Percentiles rank a stretch among this genome's conserved stretches.
These are phyloP conservation scores for Mycalesis mineus DNA, from an alignment of 2,888 invertebrate species.

Conservation along the genomic window DNA sequence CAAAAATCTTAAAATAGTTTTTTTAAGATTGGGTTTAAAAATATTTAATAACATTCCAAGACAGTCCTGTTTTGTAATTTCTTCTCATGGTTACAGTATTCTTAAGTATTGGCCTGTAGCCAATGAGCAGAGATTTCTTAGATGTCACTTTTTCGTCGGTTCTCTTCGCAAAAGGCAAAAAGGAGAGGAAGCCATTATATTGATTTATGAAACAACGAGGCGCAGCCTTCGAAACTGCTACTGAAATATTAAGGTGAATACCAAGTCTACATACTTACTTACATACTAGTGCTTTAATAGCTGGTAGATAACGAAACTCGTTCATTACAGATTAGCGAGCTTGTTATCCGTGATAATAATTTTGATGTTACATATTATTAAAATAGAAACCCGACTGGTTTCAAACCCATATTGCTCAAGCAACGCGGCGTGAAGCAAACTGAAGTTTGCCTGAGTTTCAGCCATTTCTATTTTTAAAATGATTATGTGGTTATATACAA, in stretches of 20 bases:
- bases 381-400: too few relatives aligned
- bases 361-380: too few relatives aligned
- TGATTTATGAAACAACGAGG: conserved; percentile 55
- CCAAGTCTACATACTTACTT: conserved; percentile 4
- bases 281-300: neutral
- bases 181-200: conserved; percentile 69
- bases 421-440: too few relatives aligned
- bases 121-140: conserved; percentile 52
- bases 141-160: conserved; percentile 47
- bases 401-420: too few relatives aligned
- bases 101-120: conserved; percentile 49
- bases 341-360: too few relatives aligned
- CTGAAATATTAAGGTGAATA: conserved; percentile 24
- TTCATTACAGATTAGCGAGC: too few relatives aligned
- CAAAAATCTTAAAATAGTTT: too few relatives aligned
- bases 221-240: conserved; percentile 25
- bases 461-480: too few relatives aligned
- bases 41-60: too few relatives aligned
- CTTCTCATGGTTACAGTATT: conserved; percentile 1
- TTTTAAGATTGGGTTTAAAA: too few relatives aligned
- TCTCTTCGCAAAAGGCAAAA: conserved; percentile 47
- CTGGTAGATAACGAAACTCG: too few relatives aligned
- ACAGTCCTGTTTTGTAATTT: neutral
- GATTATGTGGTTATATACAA: neutral
- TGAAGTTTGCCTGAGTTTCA: too few relatives aligned